Percentiles rank a stretch among this genome's conserved stretches.
Evolutionary conservation across 1,140 invertebrate genomes (phyloP).

Genomic region (Physella acuta): DNA sequence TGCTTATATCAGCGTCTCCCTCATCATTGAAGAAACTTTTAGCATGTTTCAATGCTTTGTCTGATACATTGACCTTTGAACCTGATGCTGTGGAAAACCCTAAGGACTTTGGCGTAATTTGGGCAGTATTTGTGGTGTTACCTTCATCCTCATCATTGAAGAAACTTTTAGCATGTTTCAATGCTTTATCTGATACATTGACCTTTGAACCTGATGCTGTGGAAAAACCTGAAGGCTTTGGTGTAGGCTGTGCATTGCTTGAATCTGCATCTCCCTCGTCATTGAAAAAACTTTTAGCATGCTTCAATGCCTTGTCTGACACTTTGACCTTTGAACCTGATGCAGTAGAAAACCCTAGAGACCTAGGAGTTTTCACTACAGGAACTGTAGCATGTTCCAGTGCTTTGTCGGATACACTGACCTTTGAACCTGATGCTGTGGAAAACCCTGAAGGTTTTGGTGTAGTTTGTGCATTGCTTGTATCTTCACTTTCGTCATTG

Average conservation of each 20-base stretch:
- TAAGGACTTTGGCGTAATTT: not conserved
- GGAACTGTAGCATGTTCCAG: constrained; percentile 10
- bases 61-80: constrained; percentile 1
- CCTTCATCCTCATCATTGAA: not conserved
- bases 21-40: constrained; percentile 2
- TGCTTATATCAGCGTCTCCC: not conserved
- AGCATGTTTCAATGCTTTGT: constrained; percentile 10
- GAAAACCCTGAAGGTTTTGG: constrained; percentile 17
- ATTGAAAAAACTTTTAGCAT: constrained; percentile 11
- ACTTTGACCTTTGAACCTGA: constrained; percentile 4
- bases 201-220: constrained; percentile 18
- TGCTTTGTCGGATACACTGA: constrained; percentile 9
- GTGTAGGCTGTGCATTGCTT: not conserved
- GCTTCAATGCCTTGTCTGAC: constrained; percentile 5
- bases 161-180: constrained; percentile 9
- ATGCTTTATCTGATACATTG: not conserved
- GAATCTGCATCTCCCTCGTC: not conserved
- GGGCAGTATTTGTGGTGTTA: not conserved
- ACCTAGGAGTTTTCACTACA: not conserved
- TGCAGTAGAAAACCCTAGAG: constrained; percentile 25
- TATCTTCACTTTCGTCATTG: too few species aligned
- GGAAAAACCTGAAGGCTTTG: constrained; percentile 18
- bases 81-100: constrained; percentile 26
- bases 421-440: constrained; percentile 13
- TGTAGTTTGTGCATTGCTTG: not conserved